phyloP scores from a whole-genome alignment of 2,113 vertebrate species.

The Suncus etruscus region DNA sequence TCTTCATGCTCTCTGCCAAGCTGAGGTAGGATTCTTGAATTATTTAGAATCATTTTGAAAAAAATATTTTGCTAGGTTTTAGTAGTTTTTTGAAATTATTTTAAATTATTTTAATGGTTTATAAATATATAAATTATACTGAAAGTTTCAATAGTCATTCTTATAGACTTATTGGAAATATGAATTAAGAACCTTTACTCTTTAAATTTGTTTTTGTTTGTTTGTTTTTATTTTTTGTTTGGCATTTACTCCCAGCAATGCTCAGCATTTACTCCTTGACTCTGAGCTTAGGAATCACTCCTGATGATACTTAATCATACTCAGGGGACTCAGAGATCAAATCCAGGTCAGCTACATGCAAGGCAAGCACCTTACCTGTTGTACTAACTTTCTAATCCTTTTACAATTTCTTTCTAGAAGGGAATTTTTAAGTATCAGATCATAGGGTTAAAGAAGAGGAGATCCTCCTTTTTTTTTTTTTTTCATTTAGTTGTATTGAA shows the following conservation, averaged over 20 bases:
- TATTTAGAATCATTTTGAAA: constrained; percentile 41
- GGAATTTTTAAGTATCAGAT: not conserved
- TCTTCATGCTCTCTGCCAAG: constrained; percentile 93
- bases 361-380: no score
- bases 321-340: no score
- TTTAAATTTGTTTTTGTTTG: not conserved
- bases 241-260: no score
- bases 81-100: not conserved
- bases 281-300: no score
- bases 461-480: not conserved
- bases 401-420: not conserved
- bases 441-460: not conserved
- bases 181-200: not conserved
- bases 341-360: no score
- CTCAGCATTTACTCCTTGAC: no score
- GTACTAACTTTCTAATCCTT: no score
- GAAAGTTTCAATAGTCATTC: constrained; percentile 17
- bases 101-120: no score
- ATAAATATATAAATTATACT: not conserved
- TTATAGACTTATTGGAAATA: not conserved
- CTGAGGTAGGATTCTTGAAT: constrained; percentile 90
- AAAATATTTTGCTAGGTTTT: not conserved
- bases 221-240: no score
- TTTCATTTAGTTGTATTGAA: constrained; percentile 34
- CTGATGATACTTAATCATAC: no score